Base-by-base conservation (phyloP, 2,113 vertebrate genomes). In the Corythornis madagascariensis region DNA sequence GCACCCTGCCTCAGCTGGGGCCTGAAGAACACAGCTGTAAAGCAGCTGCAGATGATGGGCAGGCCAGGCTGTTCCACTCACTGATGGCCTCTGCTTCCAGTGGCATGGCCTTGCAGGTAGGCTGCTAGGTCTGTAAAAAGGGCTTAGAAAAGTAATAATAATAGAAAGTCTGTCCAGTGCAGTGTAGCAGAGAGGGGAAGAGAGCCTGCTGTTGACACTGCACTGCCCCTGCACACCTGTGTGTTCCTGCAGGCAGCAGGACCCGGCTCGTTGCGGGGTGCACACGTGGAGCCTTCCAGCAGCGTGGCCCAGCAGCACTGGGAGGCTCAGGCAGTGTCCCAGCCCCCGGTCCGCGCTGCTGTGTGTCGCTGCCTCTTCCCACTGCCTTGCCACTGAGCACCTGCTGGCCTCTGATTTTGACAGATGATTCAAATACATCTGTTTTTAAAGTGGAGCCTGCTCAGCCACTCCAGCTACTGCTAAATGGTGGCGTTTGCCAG, bases 381-480 rank as follows among this genome's bases (percentile, higher is more conserved):
- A 95, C 95, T 96, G 93, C 93, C 74, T 92, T 94, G 83, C 96
- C 80, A 72, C 94, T 96, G 94, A 97, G 94, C 96, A 96, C 93
- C 80, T 33, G 85, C 35, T 79, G 88, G 79, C 73, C 92, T 92
- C 94, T 78, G 67, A 81, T 95, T 95, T 70, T 96, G 96, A 97
- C 94, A 92, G 94, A 90, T 92, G 94, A 92, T 93, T 89, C 94
- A 95, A 92, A 94, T 96, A 96, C 96, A 97, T 97, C 97, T 97
- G 95, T 83, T 96, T 94, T 92, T 67, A 93, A 94, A 94, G 94
- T 71, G 83, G 71, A 87, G 94, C 67, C 86, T 0, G 7, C 79
- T 92, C 92, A 96, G 65, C 71, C 88, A 85, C 96, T 93, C 71
- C 78, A 94, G 89, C 77, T 83, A 91, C 76, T 43, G 78, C 90